Conservation (phyloP, 35 echinoderm and acorn worm genomes). For the Antedon bifida region DNA sequence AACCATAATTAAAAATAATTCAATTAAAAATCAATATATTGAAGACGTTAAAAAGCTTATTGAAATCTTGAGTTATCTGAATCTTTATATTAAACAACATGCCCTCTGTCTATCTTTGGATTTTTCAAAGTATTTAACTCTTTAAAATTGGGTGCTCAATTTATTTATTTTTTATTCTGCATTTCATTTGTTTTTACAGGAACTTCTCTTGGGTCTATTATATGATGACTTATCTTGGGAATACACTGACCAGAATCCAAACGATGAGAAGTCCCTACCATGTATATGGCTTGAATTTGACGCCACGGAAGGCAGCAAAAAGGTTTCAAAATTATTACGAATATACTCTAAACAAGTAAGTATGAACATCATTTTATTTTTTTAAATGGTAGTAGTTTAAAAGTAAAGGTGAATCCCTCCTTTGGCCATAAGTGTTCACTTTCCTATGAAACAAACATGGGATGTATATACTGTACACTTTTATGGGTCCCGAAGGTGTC, state of each 20-base stretch:
- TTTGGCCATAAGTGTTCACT: background rate
- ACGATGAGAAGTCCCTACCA: conserved; percentile 31
- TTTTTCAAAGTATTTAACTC: no score
- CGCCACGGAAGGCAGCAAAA: conserved; percentile 37
- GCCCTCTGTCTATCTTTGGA: no score
- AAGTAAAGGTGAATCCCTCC: background rate
- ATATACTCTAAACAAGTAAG: conserved; percentile 75
- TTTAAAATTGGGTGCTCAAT: no score
- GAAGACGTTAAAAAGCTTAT: no score
- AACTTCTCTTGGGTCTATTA: conserved; percentile 59
- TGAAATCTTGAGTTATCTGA: no score
- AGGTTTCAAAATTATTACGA: conserved; percentile 63
- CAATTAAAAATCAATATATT: no score
- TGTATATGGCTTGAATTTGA: conserved; percentile 98
- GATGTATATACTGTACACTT: background rate
- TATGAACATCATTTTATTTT: no score
- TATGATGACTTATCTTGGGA: conserved; percentile 98
- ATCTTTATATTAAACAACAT: no score
- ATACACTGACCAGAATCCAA: conserved; percentile 61
- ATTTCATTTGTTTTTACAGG: conserved; percentile 39
- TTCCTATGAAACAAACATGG: background rate
- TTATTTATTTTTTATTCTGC: background rate
- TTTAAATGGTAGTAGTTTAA: background rate
- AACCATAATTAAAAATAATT: background rate
- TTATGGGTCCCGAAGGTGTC: no score